phyloP scores from a whole-genome alignment of 2,888 invertebrate genomes.

The Fabriciana adippe region DNA sequence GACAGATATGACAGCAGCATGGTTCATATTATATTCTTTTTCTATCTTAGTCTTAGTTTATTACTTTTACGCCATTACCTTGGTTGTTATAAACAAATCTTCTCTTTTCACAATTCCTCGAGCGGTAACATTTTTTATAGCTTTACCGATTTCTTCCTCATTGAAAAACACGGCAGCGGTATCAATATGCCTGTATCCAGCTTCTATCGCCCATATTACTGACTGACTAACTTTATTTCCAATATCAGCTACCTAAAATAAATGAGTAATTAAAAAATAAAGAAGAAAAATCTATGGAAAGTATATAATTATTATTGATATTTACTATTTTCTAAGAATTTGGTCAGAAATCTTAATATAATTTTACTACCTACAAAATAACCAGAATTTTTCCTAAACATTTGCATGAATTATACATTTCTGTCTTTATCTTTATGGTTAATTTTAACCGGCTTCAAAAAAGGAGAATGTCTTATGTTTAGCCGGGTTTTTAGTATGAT shows the following conservation, averaged over 20 bases:
- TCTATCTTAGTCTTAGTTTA: not conserved
- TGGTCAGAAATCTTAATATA: no score
- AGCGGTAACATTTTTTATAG: constrained; percentile 71
- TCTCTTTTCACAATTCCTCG: constrained; percentile 76
- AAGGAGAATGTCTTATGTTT: no score
- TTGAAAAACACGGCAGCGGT: constrained; percentile 83
- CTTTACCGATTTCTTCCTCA: constrained; percentile 80
- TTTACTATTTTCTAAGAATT: not conserved
- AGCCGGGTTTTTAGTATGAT: no score
- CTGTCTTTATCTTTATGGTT: no score
- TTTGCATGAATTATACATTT: no score
- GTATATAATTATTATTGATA: not conserved
- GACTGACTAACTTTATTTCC: constrained; percentile 40
- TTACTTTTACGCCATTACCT: constrained; percentile 53
- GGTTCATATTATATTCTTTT: not conserved
- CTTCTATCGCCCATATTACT: constrained; percentile 78
- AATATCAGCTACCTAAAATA: constrained; percentile 8
- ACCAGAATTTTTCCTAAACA: no score
- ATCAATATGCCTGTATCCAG: constrained; percentile 84
- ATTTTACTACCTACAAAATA: no score
- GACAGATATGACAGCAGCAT: no score
- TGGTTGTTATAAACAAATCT: constrained; percentile 80
- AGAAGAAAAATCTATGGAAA: no score
- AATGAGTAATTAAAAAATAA: not conserved
- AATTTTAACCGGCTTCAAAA: no score